These are phyloP conservation scores for Dipodomys stephensi DNA, from an alignment of 2,113 vertebrate genomes.

Conservation along the genomic window DNA sequence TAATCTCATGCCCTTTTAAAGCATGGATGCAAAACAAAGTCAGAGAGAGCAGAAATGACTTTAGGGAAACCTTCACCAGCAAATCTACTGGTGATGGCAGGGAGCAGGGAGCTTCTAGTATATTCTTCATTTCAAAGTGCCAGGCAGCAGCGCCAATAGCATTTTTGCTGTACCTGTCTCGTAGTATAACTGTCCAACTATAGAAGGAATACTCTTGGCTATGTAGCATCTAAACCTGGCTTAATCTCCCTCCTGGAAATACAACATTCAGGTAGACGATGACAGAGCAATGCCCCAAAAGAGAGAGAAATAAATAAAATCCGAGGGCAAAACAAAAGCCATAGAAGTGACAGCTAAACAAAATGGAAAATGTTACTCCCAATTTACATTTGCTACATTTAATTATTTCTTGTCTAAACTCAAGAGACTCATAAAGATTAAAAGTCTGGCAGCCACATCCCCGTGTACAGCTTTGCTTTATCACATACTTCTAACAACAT, in stretches of 20 bases:
- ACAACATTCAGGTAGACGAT: neutral
- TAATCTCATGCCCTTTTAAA: neutral
- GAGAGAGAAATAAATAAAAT: constrained; percentile 33
- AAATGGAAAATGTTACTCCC: constrained; percentile 21
- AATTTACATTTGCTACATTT: neutral
- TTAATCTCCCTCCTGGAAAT: neutral
- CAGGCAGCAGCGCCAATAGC: too few relatives aligned
- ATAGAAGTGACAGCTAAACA: neutral
- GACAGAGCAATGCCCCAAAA: neutral
- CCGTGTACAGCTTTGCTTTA: constrained; percentile 10
- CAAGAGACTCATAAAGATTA: constrained; percentile 58
- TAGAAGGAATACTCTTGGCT: neutral
- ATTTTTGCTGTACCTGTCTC: neutral
- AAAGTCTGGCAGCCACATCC: neutral
- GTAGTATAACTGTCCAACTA: neutral
- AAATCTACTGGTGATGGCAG: neutral
- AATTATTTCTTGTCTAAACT: neutral
- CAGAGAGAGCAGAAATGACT: neutral
- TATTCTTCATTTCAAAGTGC: neutral
- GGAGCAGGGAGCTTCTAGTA: neutral
- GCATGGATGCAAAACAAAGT: neutral
- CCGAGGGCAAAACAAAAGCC: neutral
- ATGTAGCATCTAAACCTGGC: neutral
- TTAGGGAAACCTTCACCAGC: neutral
- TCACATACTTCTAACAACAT: constrained; percentile 8